Base-by-base conservation (phyloP, 2,888 invertebrate genomes). In the Chaitophorus viminalis region DNA sequence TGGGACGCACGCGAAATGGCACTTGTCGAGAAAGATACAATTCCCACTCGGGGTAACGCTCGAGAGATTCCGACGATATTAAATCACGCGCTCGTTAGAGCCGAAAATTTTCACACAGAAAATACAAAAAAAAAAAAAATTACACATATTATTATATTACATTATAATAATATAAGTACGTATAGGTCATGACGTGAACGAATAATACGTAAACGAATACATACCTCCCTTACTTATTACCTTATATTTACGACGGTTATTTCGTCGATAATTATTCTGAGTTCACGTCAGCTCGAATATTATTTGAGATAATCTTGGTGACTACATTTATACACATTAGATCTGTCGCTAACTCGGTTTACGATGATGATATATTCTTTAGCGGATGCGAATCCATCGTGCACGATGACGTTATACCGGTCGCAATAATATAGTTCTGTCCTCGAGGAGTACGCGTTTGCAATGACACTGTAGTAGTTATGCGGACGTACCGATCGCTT, bases 61-160 rank as follows among this genome's bases (percentile, higher is more conserved):
- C 65, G 65, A 68, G 29, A 29, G 68, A 68, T 29, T 68, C 6
- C 68, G 29, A 29, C n/a, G 68, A 11, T 29, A 68, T 68, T 68
- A 68, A 68, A 68, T 68, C 68, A 68, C 11, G 68, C n/a, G 68
- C 68, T 68, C n/a, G 68, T 68, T 29, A 68, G 68, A 25, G 60
- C 25, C 25, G 60, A 60, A 60, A 60, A 60, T 6, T 18, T 60
- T 25, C 60, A 60, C 3, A 68, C 68, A 11, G 11, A 29, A 68
- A 60, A 60, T 21, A 60, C 60, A 18, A 25, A 60, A 54, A 54
- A 54, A 54, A n/a, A 54, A 54, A 25, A 21, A 25, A 21, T 21
- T 21, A 60, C 46, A 46, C 46, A 11, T 46, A 11, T 46, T 46
- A 46, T 46, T 11, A 46, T 39, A 39, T 11, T 4, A n/a, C 14